Evolutionary conservation across 2,113 vertebrate genomes (phyloP), one percentile per base, ranked within the genome.

Genomic region (Eublepharis macularius): DNA sequence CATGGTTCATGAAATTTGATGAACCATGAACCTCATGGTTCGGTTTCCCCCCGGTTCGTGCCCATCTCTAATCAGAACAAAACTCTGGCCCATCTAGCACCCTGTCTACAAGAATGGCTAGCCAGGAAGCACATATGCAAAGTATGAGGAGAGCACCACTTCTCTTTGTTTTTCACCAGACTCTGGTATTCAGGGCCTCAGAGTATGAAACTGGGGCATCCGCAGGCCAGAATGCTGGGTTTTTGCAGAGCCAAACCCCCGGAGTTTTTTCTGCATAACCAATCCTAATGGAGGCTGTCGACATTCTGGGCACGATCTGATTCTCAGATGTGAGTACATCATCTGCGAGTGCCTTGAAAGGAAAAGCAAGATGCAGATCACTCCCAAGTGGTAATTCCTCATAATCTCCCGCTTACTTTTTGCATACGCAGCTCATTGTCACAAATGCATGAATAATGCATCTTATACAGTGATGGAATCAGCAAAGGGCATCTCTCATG

Each of bases 381-480:
- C 29, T 47, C 45, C 45, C 60, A 21, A 66, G 68, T 11, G 88
- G 65, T 17, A 81, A 43, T 34, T 47, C 0, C 0, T 4, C 16
- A 11, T 68, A 2, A 78, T 34, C 85, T 19, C 47, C 78, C 78
- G 57, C 81, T 86, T 14, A 19, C n/a, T 94, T 93, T 88, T 51
- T 90, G 54, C 54, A 36, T 80, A 16, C 86, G 26, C 49, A 2
- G 1, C 24, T 86, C 32, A 60, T 72, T 91, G 75, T 82, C 87
- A 86, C 77, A 91, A 84, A 76, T 2, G 17, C 36, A 73, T 89
- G 90, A 91, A 93, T 86, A 93, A 95, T 90, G 49, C 76, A 89
- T 87, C 32, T n/a, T 79, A 11, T 83, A 90, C 83, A 86, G 77
- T 75, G 72, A 39, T 0, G 0, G 74, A 75, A 9, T 4, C 70